Base-by-base conservation (phyloP, 2,113 vertebrate genomes). In the Acrocephalus arundinaceus region DNA sequence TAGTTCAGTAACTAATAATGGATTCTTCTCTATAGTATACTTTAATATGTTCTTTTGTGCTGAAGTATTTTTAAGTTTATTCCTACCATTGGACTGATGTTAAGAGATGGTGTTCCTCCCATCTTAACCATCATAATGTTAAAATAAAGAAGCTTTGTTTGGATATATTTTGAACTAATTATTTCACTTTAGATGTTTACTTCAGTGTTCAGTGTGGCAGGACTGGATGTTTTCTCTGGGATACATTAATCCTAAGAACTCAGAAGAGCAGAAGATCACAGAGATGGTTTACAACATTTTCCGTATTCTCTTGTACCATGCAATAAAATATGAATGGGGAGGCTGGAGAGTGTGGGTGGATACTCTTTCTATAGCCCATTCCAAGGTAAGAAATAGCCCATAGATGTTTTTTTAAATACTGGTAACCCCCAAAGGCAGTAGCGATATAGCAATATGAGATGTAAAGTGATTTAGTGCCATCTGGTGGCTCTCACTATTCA, bases 271-370 rank as follows among this genome's bases (percentile, higher is more conserved):
- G 98, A 99, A 99, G 97, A 99, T 99, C 95, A 99, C 99, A 0
- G 99, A 99, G 97, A 99, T 99, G 99, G 99, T 99, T 70, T 99
- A 99, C 98, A 99, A 99, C 97, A 99, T 99, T 93, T 99, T 99
- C 94, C 98, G 99, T 91, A 99, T 99, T 96, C 98, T 99, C 65
- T 98, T 99, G 76, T 99, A 99, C 96, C 99, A 99, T 59, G 99
- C 99, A 91, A 99, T 99, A 97, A 99, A 99, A 97, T 99, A 99
- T 61, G 99, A 99, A 95, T 99, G 99, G 99, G 99, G 99, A 87
- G 99, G 99, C 76, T 99, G 99, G 99, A 97, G 98, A 96, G 99
- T 99, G 82, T 99, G 99, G 99, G 99, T 99, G 95, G 99, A 99
- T 96, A 99, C 99, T 5, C 99, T 99, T 54, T 99, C 99, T 55